Evolutionary conservation across 2,888 invertebrate genomes (phyloP).

Genomic region (Hirudinaria manillensis): DNA sequence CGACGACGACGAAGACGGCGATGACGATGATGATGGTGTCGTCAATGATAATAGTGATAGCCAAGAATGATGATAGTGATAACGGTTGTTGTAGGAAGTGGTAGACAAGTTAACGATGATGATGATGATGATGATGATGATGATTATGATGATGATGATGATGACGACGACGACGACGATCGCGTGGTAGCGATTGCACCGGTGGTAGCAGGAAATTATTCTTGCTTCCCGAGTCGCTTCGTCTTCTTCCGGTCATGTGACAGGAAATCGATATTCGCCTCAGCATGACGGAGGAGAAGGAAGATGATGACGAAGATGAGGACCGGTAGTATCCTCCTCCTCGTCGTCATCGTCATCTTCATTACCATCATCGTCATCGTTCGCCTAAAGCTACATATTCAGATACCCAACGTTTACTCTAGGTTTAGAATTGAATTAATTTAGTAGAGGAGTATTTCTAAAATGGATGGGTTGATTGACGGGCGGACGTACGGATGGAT

Average conservation of each 20-base stretch:
- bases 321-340: background rate
- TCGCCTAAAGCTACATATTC: background rate
- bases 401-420: too few species aligned
- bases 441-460: too few species aligned
- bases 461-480: background rate
- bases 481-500: background rate
- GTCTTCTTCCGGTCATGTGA: too few species aligned
- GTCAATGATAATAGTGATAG: slow-evolving; percentile 24
- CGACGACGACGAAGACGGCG: background rate
- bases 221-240: too few species aligned
- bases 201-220: background rate
- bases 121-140: slow-evolving; percentile 23
- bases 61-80: slow-evolving; percentile 23
- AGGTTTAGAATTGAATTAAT: too few species aligned
- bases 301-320: background rate
- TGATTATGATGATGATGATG: background rate
- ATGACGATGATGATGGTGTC: slow-evolving; percentile 4
- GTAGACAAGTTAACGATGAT: background rate
- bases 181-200: background rate
- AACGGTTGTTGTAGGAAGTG: background rate
- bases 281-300: slow-evolving; percentile 5
- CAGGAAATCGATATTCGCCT: too few species aligned
- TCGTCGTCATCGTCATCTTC: slow-evolving; percentile 1
- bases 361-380: background rate
- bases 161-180: background rate